These are phyloP conservation scores for Vanacampus margaritifer DNA, from an alignment of 2,113 vertebrate genomes.

Conservation along the genomic window DNA sequence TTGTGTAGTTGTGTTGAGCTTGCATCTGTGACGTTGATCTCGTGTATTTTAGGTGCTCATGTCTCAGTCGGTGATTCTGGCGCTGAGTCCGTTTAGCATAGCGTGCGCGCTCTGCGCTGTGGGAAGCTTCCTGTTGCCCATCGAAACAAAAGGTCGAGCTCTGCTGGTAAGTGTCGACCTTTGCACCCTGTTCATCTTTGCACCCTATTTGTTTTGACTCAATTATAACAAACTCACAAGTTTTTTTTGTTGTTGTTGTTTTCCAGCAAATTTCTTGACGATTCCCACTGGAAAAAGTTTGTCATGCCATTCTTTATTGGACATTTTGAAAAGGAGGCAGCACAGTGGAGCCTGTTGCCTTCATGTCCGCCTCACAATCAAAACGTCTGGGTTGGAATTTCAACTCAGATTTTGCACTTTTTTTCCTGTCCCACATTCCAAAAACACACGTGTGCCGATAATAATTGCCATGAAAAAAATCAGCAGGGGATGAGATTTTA, in stretches of 20 bases:
- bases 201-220: not conserved
- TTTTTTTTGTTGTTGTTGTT: not conserved
- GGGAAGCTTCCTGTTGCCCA: conserved; percentile 81
- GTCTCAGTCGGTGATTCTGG: conserved; percentile 77
- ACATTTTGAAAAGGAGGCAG: not conserved
- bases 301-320: not conserved
- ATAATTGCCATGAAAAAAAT: no score
- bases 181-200: not conserved
- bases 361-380: no score
- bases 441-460: no score
- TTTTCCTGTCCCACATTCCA: no score
- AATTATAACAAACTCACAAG: not conserved
- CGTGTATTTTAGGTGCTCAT: conserved; percentile 81
- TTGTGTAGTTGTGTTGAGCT: no score
- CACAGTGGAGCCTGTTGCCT: no score
- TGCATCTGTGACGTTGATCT: not conserved
- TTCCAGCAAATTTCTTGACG: conserved; percentile 70
- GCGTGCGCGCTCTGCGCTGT: conserved; percentile 78
- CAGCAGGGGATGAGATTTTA: no score
- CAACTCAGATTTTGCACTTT: no score
- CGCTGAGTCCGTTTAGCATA: conserved; percentile 79
- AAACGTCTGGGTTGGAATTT: no score
- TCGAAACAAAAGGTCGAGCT: conserved; percentile 88
- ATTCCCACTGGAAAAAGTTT: not conserved
- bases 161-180: conserved; percentile 76